Evolutionary conservation across 1,140 invertebrate genomes (phyloP).

Genomic region (Bombus soroeensis): DNA sequence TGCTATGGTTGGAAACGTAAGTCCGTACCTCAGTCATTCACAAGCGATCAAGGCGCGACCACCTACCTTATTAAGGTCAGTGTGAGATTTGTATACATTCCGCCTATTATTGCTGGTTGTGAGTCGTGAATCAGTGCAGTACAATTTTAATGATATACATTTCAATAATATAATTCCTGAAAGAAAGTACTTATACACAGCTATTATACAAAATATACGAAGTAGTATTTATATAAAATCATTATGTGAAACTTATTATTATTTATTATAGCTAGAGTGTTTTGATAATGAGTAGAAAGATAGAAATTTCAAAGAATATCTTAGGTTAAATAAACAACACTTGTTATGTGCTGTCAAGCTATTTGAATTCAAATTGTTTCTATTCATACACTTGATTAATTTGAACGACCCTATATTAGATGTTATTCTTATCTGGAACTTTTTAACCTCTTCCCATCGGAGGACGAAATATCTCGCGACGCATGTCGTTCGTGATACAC

Average conservation of each 20-base stretch:
- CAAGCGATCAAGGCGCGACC: slow-evolving; percentile 48
- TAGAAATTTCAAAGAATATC: background rate
- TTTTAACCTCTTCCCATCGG: background rate
- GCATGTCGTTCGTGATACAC: too few relatives aligned
- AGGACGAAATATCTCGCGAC: too few relatives aligned
- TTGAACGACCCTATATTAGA: background rate
- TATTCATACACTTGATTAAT: background rate
- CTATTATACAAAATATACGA: too few relatives aligned
- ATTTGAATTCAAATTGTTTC: background rate
- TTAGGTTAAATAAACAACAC: too few relatives aligned
- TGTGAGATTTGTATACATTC: slow-evolving; percentile 10
- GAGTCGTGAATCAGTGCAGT: background rate
- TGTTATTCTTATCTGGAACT: background rate
- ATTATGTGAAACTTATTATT: too few relatives aligned
- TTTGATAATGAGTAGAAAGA: background rate
- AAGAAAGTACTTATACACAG: too few relatives aligned
- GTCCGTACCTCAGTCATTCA: slow-evolving; percentile 68
- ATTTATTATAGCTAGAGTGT: background rate
- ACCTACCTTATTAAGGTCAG: slow-evolving; percentile 63
- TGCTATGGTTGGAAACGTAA: slow-evolving; percentile 48
- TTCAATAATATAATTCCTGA: background rate
- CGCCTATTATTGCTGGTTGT: background rate
- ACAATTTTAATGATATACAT: background rate
- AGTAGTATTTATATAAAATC: too few relatives aligned
- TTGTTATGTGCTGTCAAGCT: background rate